Evolutionary conservation across 2,797 vertebrate species (phyloP).

Genomic region (Prunella strophiata): DNA sequence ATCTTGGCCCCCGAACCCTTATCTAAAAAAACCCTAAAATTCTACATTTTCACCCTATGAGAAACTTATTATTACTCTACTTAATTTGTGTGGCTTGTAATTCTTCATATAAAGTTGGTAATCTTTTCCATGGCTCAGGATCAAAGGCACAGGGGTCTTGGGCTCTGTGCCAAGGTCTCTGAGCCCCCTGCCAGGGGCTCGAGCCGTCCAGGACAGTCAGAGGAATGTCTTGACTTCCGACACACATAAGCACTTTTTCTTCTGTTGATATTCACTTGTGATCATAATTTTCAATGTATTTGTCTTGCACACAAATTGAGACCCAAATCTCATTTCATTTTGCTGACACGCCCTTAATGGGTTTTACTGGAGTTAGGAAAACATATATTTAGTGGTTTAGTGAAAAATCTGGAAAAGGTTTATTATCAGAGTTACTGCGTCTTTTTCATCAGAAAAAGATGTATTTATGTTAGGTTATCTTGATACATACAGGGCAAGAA

Average conservation of each 20-base stretch:
- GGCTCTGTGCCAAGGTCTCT: too few relatives aligned
- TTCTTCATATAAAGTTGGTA: too few relatives aligned
- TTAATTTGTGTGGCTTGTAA: too few relatives aligned
- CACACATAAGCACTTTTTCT: not conserved
- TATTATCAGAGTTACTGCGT: not conserved
- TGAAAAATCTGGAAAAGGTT: not conserved
- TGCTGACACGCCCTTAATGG: not conserved
- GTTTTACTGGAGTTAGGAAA: slow-evolving; percentile 5
- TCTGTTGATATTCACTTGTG: not conserved
- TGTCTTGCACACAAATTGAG: not conserved
- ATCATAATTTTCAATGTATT: not conserved
- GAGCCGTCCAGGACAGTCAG: too few relatives aligned
- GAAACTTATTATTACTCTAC: too few relatives aligned
- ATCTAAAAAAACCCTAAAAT: too few relatives aligned
- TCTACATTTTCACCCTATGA: too few relatives aligned
- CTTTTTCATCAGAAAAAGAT: not conserved
- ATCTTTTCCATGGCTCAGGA: too few relatives aligned
- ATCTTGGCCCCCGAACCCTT: too few relatives aligned
- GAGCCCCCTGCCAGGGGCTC: too few relatives aligned
- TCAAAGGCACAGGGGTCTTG: too few relatives aligned
- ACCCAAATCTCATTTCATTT: not conserved
- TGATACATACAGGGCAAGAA: not conserved
- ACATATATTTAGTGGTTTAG: slow-evolving; percentile 29
- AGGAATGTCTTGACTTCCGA: too few relatives aligned
- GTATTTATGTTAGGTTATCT: not conserved